phyloP scores from a whole-genome alignment of 2,888 invertebrate species.

The Drosophila kuntzei region DNA sequence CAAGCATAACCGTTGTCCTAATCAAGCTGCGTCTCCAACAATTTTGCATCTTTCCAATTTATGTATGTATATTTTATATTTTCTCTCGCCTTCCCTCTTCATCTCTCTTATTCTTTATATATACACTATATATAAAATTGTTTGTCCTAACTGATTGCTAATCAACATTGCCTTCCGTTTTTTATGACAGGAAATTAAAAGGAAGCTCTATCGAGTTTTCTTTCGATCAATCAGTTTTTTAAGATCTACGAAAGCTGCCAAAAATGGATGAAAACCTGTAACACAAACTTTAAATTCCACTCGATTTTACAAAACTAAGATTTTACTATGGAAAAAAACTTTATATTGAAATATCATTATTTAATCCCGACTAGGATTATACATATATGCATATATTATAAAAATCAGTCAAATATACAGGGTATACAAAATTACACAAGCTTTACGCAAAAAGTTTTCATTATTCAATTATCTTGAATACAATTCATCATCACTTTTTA shows the following conservation, averaged over 20 bases:
- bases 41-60: constrained; percentile 22
- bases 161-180: constrained; percentile 4
- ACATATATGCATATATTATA: no score
- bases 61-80: neutral
- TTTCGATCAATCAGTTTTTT: neutral
- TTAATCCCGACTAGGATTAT: no score
- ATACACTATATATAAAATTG: constrained; percentile 4
- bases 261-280: no score
- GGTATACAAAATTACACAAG: neutral
- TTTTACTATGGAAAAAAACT: no score
- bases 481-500: no score
- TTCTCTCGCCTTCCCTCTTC: neutral
- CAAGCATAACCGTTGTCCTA: constrained; percentile 17
- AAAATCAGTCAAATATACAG: neutral
- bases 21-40: constrained; percentile 10
- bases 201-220: neutral
- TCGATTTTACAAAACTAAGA: no score
- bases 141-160: constrained; percentile 15
- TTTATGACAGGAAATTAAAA: constrained; percentile 11
- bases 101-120: neutral
- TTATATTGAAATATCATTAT: neutral
- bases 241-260: neutral
- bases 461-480: neutral
- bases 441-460: neutral
- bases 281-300: no score